A percentile compares a stretch with the other conserved stretches of the same genome.
Evolutionary conservation across 2,113 vertebrate genomes (phyloP).

Genomic region (Corynorhinus townsendii): DNA sequence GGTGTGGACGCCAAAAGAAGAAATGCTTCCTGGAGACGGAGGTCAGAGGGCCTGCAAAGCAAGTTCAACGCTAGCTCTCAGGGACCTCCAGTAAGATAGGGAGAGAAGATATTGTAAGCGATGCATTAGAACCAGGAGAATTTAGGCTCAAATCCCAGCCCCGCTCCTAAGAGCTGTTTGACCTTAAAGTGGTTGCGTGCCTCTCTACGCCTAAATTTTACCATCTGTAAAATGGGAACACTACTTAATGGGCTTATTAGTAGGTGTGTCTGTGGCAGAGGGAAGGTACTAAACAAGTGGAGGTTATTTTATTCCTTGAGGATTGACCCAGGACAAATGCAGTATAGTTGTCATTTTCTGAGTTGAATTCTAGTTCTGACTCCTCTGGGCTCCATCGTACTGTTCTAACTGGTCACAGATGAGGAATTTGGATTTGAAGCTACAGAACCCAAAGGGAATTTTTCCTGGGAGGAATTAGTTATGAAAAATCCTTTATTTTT

Average conservation of each 20-base stretch:
- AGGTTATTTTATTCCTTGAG: not conserved
- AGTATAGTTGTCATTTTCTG: slow-evolving; percentile 3
- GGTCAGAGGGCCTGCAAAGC: not conserved
- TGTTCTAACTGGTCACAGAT: slow-evolving; percentile 56
- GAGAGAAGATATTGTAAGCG: not conserved
- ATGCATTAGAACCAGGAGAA: not conserved
- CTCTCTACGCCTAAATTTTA: not conserved
- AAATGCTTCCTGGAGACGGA: not conserved
- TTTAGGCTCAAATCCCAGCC: not conserved
- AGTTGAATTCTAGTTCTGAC: slow-evolving; percentile 56
- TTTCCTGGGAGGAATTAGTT: slow-evolving; percentile 52
- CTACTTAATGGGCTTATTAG: not conserved
- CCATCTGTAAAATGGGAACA: not conserved
- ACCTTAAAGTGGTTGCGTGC: not conserved
- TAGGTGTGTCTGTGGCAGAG: no score
- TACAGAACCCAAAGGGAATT: slow-evolving; percentile 47
- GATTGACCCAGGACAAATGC: not conserved
- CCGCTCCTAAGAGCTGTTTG: not conserved
- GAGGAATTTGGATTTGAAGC: slow-evolving; percentile 62
- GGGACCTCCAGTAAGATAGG: not conserved
- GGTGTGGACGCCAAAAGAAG: not conserved
- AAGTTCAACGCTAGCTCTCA: not conserved
- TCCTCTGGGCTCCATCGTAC: slow-evolving; percentile 47
- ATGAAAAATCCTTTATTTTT: slow-evolving; percentile 50
- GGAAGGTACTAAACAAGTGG: not conserved